Percentiles rank a stretch among this genome's conserved stretches.
phyloP scores from a whole-genome alignment of 1,140 invertebrate species.

The Wiebesia pumilae region DNA sequence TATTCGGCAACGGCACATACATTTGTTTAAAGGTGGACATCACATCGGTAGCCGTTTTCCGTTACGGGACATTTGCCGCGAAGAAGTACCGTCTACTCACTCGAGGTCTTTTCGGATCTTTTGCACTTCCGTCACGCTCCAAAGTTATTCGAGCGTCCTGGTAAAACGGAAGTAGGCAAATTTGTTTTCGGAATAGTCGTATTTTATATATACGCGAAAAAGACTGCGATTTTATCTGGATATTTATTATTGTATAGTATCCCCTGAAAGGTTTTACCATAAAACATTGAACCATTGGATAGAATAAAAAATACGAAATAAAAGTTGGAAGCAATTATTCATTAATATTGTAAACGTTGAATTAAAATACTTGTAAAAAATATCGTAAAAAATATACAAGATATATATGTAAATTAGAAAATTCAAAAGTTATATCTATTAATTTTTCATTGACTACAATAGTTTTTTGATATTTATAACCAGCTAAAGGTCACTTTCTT shows the following conservation, averaged over 20 bases:
- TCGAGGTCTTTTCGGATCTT: conserved; percentile 58
- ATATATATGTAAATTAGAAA: no score
- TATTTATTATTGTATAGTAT: background rate
- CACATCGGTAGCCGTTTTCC: conserved; percentile 57
- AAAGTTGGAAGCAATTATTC: no score
- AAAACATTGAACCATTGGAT: background rate
- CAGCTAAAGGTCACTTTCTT: no score
- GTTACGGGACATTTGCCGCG: conserved; percentile 67
- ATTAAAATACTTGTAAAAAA: no score
- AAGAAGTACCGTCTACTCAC: conserved; percentile 56
- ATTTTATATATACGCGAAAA: conserved; percentile 20
- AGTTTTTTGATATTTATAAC: no score
- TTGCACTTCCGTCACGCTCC: conserved; percentile 49
- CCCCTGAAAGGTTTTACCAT: background rate
- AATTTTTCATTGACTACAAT: no score
- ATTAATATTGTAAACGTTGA: no score
- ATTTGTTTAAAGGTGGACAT: conserved; percentile 56
- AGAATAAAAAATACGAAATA: no score
- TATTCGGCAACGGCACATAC: conserved; percentile 36
- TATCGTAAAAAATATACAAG: no score
- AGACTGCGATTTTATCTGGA: background rate
- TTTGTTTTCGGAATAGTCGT: conserved; percentile 44
- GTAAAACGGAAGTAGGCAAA: conserved; percentile 40
- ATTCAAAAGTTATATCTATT: no score
- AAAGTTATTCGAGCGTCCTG: conserved; percentile 37